phyloP scores from a whole-genome alignment of 2,888 invertebrate genomes.

The Rotaria magnacalcarata region DNA sequence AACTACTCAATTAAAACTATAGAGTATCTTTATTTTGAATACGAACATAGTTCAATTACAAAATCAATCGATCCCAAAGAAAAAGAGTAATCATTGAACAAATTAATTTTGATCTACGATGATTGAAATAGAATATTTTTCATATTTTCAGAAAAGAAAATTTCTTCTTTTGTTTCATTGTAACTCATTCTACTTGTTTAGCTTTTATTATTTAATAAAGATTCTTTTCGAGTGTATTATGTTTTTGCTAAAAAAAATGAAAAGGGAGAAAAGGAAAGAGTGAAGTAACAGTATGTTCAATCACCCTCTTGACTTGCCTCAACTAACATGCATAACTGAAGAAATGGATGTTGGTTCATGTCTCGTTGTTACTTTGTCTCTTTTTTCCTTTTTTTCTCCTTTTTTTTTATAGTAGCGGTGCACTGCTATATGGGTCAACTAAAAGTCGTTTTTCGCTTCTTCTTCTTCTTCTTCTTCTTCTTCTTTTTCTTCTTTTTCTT shows the following conservation, averaged over 20 bases:
- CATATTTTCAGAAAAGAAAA: too few relatives aligned
- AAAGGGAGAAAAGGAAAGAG: neutral
- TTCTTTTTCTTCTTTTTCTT: neutral
- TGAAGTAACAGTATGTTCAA: neutral
- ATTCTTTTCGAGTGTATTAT: neutral
- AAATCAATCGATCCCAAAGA: neutral
- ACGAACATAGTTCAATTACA: too few relatives aligned
- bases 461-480: neutral
- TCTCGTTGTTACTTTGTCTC: constrained; percentile 1
- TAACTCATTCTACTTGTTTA: neutral
- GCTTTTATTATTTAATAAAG: constrained; percentile 8
- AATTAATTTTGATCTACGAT: neutral
- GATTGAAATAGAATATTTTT: neutral
- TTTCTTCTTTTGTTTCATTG: too few relatives aligned
- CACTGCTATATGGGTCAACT: neutral
- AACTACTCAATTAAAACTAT: too few relatives aligned
- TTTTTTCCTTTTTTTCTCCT: neutral
- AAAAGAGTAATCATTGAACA: neutral
- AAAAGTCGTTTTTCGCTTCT: neutral
- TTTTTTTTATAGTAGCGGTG: neutral
- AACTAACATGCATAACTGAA: neutral
- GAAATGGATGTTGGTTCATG: neutral
- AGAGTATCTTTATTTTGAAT: too few relatives aligned
- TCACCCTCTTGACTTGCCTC: neutral
- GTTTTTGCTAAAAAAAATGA: neutral